A percentile compares a stretch with the other conserved stretches of the same genome.
phyloP scores from a whole-genome alignment of 2,888 invertebrate species.

The Agrotis clavis region DNA sequence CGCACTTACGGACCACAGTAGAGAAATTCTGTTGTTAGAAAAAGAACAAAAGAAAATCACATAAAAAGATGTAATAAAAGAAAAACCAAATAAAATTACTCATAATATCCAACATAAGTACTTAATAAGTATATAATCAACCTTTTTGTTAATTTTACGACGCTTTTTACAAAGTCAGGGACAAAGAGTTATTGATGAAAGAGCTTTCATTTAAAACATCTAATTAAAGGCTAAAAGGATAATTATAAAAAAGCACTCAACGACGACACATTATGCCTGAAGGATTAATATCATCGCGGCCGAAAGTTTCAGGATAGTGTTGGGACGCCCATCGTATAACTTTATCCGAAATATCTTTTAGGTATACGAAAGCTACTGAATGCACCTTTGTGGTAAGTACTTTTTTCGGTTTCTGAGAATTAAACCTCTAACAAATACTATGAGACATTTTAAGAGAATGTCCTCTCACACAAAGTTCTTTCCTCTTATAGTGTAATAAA shows the following conservation, averaged over 20 bases:
- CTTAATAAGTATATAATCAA: no score
- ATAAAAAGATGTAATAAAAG: neutral
- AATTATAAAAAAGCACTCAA: slow-evolving; percentile 69
- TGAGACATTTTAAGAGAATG: no score
- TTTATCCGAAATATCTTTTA: slow-evolving; percentile 1
- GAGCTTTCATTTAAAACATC: slow-evolving; percentile 34
- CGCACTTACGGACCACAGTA: no score
- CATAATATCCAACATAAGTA: slow-evolving; percentile 28
- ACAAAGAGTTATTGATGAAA: slow-evolving; percentile 32
- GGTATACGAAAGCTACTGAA: no score
- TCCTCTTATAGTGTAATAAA: no score
- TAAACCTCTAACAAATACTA: no score
- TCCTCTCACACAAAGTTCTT: no score
- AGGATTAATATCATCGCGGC: slow-evolving; percentile 56
- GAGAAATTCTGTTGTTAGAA: no score
- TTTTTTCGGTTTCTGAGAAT: no score
- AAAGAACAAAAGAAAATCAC: neutral
- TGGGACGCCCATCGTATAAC: slow-evolving; percentile 32
- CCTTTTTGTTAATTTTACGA: slow-evolving; percentile 43
- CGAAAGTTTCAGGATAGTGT: slow-evolving; percentile 57
- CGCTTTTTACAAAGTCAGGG: slow-evolving; percentile 20
- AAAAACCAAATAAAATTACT: neutral
- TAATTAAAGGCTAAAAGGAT: slow-evolving; percentile 60
- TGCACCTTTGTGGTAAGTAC: no score
- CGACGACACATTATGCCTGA: slow-evolving; percentile 47